phyloP scores from a whole-genome alignment of 2,888 invertebrate species.

The Punctoribates punctum region DNA sequence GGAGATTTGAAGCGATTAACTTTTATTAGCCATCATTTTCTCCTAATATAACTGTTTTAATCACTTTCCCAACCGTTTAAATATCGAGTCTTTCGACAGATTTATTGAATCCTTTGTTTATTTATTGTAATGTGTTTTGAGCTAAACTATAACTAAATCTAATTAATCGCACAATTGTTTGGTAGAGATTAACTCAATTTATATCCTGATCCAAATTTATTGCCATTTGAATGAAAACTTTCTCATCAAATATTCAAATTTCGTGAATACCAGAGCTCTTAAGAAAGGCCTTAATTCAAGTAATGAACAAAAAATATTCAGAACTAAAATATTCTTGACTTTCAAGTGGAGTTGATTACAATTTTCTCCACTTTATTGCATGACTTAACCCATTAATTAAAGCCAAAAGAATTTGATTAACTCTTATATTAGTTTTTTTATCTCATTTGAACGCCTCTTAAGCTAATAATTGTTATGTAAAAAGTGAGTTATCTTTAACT shows the following conservation, averaged over 20 bases:
- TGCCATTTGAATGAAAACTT: too few relatives aligned
- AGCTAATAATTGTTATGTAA: conserved; percentile 18
- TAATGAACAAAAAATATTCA: neutral
- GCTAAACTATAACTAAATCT: neutral
- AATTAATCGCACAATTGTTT: neutral
- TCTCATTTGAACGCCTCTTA: conserved; percentile 30
- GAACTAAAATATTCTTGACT: neutral
- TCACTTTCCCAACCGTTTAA: neutral
- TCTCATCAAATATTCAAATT: too few relatives aligned
- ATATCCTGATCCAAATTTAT: neutral
- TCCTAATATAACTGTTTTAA: neutral
- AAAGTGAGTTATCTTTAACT: neutral
- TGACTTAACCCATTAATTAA: conserved; percentile 29
- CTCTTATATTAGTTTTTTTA: conserved; percentile 6
- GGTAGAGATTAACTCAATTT: neutral
- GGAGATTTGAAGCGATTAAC: neutral
- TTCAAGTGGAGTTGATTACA: neutral
- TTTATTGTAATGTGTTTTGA: neutral
- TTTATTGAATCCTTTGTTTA: neutral
- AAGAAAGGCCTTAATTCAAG: neutral
- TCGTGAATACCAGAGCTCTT: neutral
- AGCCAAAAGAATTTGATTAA: neutral
- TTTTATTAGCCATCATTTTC: conserved; percentile 1
- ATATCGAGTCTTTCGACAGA: neutral
- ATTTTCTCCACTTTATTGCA: conserved; percentile 32